Base-by-base conservation (phyloP, 2,888 invertebrate genomes). In the Ophion obscuratus region DNA sequence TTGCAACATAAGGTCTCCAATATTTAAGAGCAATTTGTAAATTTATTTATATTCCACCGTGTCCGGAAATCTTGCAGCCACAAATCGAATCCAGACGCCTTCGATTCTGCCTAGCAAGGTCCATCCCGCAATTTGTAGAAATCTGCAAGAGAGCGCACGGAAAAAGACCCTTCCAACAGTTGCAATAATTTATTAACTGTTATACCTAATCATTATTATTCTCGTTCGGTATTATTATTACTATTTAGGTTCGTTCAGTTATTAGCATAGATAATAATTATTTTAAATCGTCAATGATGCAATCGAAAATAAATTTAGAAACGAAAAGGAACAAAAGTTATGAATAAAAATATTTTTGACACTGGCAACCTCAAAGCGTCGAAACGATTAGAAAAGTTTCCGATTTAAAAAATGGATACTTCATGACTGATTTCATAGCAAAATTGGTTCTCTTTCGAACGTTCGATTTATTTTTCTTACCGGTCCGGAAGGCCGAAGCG, bases 111-210 rank as follows among this genome's bases (percentile, higher is more conserved):
- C 87, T 80, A 89, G 79, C 93, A 93, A 27, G 88, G 79, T 5
- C 93, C 93, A n/a, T 93, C 91, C 53, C 87, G 89, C 20, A 93
- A 84, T 89, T 92, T 93, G 87, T 93, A 93, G 83, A 91, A 93
- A 92, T 91, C 93, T 93, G 87, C 47, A 83, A 76, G 67, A 24
- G 83, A 75, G 27, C n/a, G 68, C 62, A 1, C 5, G 17, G 17
- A 81, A 64, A 11, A 47, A 81, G 6, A 66, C 66, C 7, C 0
- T 14, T 24, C 7, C 5, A 44, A 14, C n/a, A 3, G 10, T 9
- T 24, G 24, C 40, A 44, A 47, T 14, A 6, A 1, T 36, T 59
- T 40, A 44, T 20, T 9, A 44, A 47, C 10, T 47, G 9, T 14
- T 14, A 47, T 47, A 14, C 0, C 11, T 47, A 10, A 47, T 47